Evolutionary conservation across 2,113 vertebrate species (phyloP).

Genomic region (Artemisiospiza belli): DNA sequence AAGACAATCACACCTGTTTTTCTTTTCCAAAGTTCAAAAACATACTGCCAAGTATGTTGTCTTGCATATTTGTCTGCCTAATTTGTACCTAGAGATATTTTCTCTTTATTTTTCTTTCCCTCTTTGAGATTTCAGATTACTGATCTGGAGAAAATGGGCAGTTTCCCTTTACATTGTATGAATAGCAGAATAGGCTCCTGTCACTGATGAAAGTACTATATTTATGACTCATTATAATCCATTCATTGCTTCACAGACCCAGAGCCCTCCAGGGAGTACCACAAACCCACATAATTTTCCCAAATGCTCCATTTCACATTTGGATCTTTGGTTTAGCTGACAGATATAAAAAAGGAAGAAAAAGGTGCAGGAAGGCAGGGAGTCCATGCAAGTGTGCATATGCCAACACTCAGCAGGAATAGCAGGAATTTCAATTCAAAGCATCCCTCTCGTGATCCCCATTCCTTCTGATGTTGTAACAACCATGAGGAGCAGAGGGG

Average conservation of each 20-base stretch:
- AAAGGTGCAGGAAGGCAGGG: background rate
- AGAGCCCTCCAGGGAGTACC: constrained; percentile 34
- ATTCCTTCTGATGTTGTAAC: background rate
- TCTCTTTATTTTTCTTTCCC: background rate
- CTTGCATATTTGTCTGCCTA: constrained; percentile 9
- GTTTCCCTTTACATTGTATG: constrained; percentile 44
- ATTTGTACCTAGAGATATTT: constrained; percentile 26
- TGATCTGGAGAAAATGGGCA: constrained; percentile 51
- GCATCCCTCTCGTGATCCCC: accelerated
- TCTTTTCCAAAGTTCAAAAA: background rate
- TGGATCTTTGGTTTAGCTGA: constrained; percentile 45
- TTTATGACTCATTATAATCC: constrained; percentile 64
- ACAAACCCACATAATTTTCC: constrained; percentile 52
- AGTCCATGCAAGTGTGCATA: background rate
- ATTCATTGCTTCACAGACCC: constrained; percentile 58
- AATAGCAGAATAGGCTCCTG: constrained; percentile 47
- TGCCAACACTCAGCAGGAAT: background rate
- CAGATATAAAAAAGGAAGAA: background rate
- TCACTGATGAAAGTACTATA: constrained; percentile 59
- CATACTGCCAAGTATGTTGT: constrained; percentile 2
- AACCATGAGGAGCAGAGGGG: background rate
- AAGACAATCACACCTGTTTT: background rate
- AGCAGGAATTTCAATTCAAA: background rate
- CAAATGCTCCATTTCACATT: constrained; percentile 28
- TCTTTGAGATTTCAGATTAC: constrained; percentile 47